These are phyloP conservation scores for Ericerus pela DNA, from an alignment of 1,140 invertebrate species.

Conservation along the genomic window DNA sequence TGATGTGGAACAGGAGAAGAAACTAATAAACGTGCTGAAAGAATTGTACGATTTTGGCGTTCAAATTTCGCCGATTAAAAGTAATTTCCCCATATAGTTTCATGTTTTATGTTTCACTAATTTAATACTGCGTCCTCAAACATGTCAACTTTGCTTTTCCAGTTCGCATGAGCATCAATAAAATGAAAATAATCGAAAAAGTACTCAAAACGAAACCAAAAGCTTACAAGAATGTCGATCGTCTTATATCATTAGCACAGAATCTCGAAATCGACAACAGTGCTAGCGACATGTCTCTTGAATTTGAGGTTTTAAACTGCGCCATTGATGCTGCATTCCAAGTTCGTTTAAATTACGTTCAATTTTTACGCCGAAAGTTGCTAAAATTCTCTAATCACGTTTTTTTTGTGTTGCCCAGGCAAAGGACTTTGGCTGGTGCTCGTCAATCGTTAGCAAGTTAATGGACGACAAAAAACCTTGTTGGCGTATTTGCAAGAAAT, in stretches of 20 bases:
- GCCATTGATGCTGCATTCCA: neutral
- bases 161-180: neutral
- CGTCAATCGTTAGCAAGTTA: neutral
- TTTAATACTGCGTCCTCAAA: neutral
- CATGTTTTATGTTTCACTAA: neutral
- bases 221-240: neutral
- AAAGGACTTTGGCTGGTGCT: neutral
- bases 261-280: neutral
- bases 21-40: neutral
- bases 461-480: conserved; percentile 1
- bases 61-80: neutral
- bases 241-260: neutral
- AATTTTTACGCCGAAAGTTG: no score
- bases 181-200: neutral
- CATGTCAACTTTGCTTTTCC: neutral
- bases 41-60: neutral
- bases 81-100: neutral
- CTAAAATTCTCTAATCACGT: no score
- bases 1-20: neutral
- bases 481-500: conserved; percentile 15
- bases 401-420: no score
- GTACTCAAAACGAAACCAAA: neutral
- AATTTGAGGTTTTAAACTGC: neutral
- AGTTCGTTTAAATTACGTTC: neutral
- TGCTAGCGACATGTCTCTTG: neutral